Evolutionary conservation across 2,888 invertebrate genomes (phyloP).

Genomic region (Congeria kusceri): DNA sequence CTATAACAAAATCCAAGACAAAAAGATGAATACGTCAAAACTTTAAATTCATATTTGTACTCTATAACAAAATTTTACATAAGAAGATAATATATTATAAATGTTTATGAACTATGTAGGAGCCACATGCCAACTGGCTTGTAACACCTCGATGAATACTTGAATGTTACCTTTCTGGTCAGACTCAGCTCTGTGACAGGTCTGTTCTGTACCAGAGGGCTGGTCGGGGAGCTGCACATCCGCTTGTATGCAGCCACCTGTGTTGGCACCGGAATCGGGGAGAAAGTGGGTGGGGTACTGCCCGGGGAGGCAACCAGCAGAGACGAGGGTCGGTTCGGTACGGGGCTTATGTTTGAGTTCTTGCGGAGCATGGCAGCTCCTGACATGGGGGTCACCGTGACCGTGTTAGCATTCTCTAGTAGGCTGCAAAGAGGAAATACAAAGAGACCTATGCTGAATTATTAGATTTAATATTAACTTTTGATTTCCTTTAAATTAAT

Average conservation of each 20-base stretch:
- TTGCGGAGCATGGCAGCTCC: slow-evolving; percentile 73
- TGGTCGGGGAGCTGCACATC: slow-evolving; percentile 81
- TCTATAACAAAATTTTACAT: too few species aligned
- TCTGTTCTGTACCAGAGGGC: slow-evolving; percentile 40
- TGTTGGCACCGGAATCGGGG: slow-evolving; percentile 92
- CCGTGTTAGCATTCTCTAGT: slow-evolving; percentile 62
- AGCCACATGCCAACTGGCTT: too few species aligned
- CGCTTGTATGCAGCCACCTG: slow-evolving; percentile 87
- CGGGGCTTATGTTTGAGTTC: slow-evolving; percentile 61
- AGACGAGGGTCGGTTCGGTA: slow-evolving; percentile 73
- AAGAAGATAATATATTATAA: too few species aligned
- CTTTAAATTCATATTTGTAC: too few species aligned
- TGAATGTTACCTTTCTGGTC: slow-evolving; percentile 24
- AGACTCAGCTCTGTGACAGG: slow-evolving; percentile 44
- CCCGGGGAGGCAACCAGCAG: slow-evolving; percentile 69
- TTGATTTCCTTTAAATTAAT: too few species aligned
- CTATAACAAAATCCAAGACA: too few species aligned
- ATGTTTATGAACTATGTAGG: too few species aligned
- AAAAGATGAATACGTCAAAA: too few species aligned
- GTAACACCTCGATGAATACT: too few species aligned
- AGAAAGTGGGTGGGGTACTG: slow-evolving; percentile 85
- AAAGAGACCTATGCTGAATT: background rate
- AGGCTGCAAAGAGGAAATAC: slow-evolving; percentile 5
- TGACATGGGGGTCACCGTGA: slow-evolving; percentile 65
- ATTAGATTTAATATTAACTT: too few species aligned